These are phyloP conservation scores for Melanaphis sacchari DNA, from an alignment of 1,140 invertebrate species.

Conservation along the genomic window DNA sequence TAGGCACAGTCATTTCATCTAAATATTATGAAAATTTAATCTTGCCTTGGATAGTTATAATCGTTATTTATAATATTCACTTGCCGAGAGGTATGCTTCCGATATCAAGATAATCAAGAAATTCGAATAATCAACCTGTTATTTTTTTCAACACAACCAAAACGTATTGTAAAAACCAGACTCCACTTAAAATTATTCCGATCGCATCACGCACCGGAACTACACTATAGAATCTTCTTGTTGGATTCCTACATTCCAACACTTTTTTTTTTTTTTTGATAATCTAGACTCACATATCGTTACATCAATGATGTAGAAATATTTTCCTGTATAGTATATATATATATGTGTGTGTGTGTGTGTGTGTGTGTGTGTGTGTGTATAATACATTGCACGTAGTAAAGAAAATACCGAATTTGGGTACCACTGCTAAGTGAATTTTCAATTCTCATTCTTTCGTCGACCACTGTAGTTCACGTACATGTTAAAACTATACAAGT, in stretches of 20 bases:
- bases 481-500: not conserved
- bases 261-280: not conserved
- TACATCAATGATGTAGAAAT: not conserved
- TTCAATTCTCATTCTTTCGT: not conserved
- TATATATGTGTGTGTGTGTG: no score
- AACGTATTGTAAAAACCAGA: not conserved
- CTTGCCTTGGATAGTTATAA: not conserved
- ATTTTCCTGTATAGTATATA: not conserved
- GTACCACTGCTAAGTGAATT: not conserved
- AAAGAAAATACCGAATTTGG: not conserved
- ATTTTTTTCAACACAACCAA: not conserved
- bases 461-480: not conserved
- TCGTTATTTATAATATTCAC: not conserved
- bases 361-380: no score
- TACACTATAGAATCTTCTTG: not conserved
- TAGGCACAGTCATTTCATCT: not conserved
- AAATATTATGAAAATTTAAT: not conserved
- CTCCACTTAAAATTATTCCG: not conserved
- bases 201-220: not conserved
- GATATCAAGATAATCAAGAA: not conserved
- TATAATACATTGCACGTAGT: not conserved
- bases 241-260: slow-evolving; percentile 20
- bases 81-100: not conserved
- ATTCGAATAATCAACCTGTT: not conserved
- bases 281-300: not conserved